These are phyloP conservation scores for Cryptosula pallasiana DNA, from an alignment of 2,888 invertebrate species.

Conservation along the genomic window DNA sequence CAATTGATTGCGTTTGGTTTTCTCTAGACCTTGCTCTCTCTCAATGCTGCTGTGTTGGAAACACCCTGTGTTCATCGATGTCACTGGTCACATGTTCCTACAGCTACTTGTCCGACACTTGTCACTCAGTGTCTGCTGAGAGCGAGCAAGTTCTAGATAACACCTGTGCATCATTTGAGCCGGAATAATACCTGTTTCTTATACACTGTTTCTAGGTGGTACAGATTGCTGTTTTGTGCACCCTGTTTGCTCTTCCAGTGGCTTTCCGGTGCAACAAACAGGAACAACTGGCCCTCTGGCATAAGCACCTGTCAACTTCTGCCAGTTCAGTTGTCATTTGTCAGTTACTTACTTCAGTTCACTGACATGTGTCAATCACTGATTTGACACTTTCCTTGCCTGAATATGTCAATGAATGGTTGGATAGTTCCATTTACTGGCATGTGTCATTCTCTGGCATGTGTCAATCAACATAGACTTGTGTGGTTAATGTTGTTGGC, in stretches of 20 bases:
- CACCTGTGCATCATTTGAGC: not conserved
- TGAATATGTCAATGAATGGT: too few species aligned
- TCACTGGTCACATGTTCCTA: too few species aligned
- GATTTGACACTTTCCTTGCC: too few species aligned
- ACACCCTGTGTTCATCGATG: too few species aligned
- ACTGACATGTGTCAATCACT: constrained; percentile 8
- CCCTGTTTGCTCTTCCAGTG: not conserved
- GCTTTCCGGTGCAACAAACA: not conserved
- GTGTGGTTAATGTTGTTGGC: too few species aligned
- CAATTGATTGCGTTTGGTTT: not conserved
- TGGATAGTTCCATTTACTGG: too few species aligned
- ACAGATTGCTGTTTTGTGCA: constrained; percentile 18
- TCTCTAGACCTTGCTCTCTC: not conserved
- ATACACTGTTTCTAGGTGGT: not conserved
- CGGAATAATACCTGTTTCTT: not conserved
- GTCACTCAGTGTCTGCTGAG: too few species aligned
- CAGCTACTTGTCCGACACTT: too few species aligned
- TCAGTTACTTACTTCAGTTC: not conserved
- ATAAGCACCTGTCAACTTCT: not conserved
- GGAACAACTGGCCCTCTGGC: not conserved
- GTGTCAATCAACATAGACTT: too few species aligned
- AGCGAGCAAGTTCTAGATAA: not conserved
- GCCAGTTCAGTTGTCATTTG: not conserved
- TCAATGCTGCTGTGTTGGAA: too few species aligned
- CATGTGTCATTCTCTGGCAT: too few species aligned